A percentile compares a stretch with the other conserved stretches of the same genome.
Conservation (phyloP, 2,113 vertebrate species). For the Callipepla squamata region DNA sequence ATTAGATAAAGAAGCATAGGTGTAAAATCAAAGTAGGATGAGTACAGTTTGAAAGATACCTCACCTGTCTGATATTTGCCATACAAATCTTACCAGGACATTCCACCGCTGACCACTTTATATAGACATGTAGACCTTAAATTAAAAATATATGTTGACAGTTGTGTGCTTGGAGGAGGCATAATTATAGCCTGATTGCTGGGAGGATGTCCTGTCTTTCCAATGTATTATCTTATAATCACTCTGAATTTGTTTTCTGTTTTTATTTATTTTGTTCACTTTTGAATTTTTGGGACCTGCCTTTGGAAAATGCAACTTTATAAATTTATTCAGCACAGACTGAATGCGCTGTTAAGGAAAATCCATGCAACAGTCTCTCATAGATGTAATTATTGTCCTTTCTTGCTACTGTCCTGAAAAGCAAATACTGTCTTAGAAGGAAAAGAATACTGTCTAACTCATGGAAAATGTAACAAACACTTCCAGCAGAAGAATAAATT, state of each 20-base stretch:
- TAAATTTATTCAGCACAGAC: not conserved
- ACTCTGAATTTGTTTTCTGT: not conserved
- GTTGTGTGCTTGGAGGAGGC: not conserved
- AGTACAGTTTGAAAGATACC: not conserved
- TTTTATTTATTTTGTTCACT: not conserved
- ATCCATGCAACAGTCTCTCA: not conserved
- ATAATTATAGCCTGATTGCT: not conserved
- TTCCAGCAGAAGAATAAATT: not conserved
- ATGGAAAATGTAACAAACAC: not conserved
- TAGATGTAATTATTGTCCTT: not conserved
- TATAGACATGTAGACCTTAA: not conserved
- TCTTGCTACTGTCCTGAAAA: not conserved
- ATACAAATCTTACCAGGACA: not conserved
- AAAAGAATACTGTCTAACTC: not conserved
- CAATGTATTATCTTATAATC: not conserved
- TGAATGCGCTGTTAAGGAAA: not conserved
- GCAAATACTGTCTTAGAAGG: not conserved
- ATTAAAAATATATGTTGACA: not conserved
- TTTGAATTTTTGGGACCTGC: not conserved
- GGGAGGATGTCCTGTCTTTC: not conserved
- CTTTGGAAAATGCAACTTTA: not conserved
- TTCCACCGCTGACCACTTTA: not conserved
- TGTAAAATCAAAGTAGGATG: not conserved
- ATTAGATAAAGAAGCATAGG: not conserved
- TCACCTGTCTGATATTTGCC: not conserved